phyloP scores from a whole-genome alignment of 2,888 invertebrate species.

The Heliconius erato region DNA sequence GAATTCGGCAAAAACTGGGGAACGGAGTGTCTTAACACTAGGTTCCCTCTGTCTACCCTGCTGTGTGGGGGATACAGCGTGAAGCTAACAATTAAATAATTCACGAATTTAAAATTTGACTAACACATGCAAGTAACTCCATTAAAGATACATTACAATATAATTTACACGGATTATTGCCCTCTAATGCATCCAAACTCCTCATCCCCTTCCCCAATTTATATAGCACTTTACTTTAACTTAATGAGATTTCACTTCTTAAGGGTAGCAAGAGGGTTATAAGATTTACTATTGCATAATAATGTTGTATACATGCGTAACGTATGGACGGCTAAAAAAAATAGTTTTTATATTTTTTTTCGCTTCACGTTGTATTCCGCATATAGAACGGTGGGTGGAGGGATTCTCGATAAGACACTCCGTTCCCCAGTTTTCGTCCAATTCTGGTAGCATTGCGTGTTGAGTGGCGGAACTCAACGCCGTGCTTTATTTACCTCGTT shows the following conservation, averaged over 20 bases:
- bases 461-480: too few relatives aligned
- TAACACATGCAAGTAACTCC: background rate
- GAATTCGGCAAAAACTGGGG: too few relatives aligned
- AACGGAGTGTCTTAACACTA: too few relatives aligned
- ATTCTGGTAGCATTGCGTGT: background rate
- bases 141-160: constrained; percentile 17
- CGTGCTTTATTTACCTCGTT: too few relatives aligned
- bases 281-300: constrained; percentile 11
- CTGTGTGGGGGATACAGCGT: too few relatives aligned
- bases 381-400: background rate
- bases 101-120: too few relatives aligned
- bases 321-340: background rate
- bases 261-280: constrained; percentile 8
- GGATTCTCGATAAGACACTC: background rate
- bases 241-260: constrained; percentile 29
- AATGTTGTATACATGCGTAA: background rate
- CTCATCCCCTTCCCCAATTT: constrained; percentile 29
- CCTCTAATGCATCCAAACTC: constrained; percentile 29
- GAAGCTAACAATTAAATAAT: too few relatives aligned
- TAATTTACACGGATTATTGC: constrained; percentile 39
- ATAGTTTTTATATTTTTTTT: background rate
- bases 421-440: background rate
- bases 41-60: too few relatives aligned
- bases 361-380: background rate
- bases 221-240: constrained; percentile 24